A percentile compares a stretch with the other conserved stretches of the same genome.
Evolutionary conservation across 2,113 vertebrate species (phyloP).

Genomic region (Callipepla californica): DNA sequence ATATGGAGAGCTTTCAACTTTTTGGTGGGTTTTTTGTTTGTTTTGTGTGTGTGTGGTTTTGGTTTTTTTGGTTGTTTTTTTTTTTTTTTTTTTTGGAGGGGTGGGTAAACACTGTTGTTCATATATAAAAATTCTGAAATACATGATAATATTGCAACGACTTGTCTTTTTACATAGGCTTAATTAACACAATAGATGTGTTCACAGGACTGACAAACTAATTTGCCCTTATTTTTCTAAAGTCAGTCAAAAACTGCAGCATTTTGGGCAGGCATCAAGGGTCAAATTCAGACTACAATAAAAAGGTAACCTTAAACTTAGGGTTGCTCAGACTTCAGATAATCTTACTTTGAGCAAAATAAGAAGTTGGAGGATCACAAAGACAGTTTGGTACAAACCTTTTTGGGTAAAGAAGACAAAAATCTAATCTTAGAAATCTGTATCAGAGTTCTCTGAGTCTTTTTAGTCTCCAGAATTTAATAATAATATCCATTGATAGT

Average conservation of each 20-base stretch:
- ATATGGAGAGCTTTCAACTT: background rate
- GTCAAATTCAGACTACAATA: background rate
- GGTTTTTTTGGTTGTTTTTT: too few species aligned
- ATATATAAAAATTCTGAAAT: background rate
- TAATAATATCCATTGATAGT: background rate
- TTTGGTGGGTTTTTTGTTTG: background rate
- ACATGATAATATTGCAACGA: background rate
- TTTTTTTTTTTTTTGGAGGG: too few species aligned
- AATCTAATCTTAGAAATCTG: background rate
- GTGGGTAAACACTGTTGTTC: too few species aligned
- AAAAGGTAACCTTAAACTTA: background rate
- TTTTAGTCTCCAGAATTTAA: background rate
- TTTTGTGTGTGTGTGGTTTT: too few species aligned
- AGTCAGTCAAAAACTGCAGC: background rate
- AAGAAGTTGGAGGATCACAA: background rate
- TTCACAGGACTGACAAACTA: background rate
- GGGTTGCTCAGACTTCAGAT: background rate
- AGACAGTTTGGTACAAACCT: background rate
- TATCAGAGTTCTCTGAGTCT: background rate
- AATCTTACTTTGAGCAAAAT: background rate
- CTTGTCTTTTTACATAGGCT: background rate
- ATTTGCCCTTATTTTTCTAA: background rate
- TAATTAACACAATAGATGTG: background rate
- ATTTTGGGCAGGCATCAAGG: background rate
- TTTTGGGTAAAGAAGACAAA: slow-evolving; percentile 1